Evolutionary conservation across 2,113 vertebrate genomes (phyloP).

Genomic region (Aegotheles bennettii): DNA sequence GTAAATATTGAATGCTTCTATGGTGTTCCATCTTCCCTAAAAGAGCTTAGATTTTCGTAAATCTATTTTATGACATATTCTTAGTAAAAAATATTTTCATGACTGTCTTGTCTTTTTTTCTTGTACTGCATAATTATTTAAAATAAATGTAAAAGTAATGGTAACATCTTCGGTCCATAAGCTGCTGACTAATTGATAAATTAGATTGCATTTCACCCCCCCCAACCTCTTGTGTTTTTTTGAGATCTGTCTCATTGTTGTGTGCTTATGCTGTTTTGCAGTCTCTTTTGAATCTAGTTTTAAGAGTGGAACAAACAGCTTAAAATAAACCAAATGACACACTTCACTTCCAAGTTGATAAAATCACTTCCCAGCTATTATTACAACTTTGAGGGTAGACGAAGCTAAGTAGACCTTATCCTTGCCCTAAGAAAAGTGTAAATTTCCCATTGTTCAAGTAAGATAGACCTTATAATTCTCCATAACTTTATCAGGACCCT

Average conservation of each 20-base stretch:
- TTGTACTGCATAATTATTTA: neutral
- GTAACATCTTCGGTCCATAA: neutral
- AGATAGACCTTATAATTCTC: constrained; percentile 2
- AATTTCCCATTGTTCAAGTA: neutral
- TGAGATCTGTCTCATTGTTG: neutral
- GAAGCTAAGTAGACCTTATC: neutral
- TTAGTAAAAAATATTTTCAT: neutral
- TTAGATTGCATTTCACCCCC: neutral
- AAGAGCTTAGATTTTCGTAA: neutral
- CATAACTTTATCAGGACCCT: neutral
- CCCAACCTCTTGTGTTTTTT: neutral
- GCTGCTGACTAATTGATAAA: neutral
- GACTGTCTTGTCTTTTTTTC: neutral
- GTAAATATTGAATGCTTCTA: neutral
- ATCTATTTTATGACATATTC: neutral
- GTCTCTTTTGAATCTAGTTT: neutral
- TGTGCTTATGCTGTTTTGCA: neutral
- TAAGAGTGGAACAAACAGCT: neutral
- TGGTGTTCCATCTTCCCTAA: neutral
- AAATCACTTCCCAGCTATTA: neutral
- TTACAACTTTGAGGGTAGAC: neutral
- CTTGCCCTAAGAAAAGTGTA: neutral
- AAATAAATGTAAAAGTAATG: neutral
- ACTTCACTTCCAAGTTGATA: neutral
- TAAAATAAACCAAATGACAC: neutral